A percentile compares a stretch with the other conserved stretches of the same genome.
phyloP scores from a whole-genome alignment of 2,113 vertebrate species.

The Pollachius pollachius region DNA sequence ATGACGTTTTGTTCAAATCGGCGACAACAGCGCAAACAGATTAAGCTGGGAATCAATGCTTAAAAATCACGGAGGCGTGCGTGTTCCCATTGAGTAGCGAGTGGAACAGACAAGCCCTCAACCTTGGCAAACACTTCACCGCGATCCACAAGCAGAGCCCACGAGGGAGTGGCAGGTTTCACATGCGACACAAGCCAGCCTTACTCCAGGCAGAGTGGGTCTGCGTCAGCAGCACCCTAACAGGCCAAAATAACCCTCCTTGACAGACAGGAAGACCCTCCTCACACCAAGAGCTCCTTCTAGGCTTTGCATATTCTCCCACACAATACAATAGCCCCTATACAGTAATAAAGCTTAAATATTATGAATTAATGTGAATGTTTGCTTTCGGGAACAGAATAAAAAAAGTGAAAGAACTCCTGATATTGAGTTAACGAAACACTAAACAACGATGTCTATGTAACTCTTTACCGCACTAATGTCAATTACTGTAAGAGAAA shows the following conservation, averaged over 20 bases:
- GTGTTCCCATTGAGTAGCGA: slow-evolving; percentile 31
- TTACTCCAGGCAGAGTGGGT: slow-evolving; percentile 49
- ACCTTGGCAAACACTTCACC: slow-evolving; percentile 55
- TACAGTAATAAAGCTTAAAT: no score
- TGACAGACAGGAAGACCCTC: no score
- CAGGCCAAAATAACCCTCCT: neutral
- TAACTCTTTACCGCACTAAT: no score
- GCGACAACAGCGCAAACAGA: neutral
- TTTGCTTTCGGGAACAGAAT: no score
- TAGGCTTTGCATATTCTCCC: no score
- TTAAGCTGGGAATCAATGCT: slow-evolving; percentile 5
- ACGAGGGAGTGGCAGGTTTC: slow-evolving; percentile 61
- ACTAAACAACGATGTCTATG: no score
- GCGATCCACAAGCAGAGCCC: slow-evolving; percentile 33
- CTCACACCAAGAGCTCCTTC: no score
- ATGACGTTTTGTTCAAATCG: neutral
- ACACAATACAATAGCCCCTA: no score
- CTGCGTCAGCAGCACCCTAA: slow-evolving; percentile 45
- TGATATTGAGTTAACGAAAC: no score
- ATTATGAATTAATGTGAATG: no score
- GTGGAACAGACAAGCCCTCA: slow-evolving; percentile 37
- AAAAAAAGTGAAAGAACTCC: no score
- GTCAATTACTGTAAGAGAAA: no score
- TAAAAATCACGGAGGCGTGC: slow-evolving; percentile 17
- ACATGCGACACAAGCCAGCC: slow-evolving; percentile 52